Evolutionary conservation across 2,797 vertebrate genomes (phyloP).

Genomic region (Syndactyla subalaris): DNA sequence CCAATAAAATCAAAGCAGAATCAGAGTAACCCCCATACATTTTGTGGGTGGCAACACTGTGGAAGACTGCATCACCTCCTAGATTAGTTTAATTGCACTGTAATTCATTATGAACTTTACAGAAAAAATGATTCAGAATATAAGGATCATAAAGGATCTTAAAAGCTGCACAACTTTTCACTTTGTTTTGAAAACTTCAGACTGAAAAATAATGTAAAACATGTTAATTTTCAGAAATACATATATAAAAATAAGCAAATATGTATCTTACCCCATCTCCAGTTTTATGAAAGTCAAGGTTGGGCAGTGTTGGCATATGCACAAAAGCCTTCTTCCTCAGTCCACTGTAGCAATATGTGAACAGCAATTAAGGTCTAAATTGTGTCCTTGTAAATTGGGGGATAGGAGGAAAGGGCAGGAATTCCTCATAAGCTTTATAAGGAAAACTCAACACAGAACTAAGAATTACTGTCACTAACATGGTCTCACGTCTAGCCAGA

Average conservation of each 20-base stretch:
- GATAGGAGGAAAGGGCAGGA: background rate
- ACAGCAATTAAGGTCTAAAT: constrained; percentile 83
- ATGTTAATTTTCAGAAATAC: constrained; percentile 13
- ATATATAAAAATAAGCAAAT: constrained; percentile 11
- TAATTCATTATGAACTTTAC: background rate
- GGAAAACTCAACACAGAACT: background rate
- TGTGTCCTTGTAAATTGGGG: background rate
- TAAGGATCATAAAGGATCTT: background rate
- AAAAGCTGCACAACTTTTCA: background rate
- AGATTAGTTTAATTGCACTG: background rate
- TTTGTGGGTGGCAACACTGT: background rate
- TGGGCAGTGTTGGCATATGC: constrained; percentile 95
- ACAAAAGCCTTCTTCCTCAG: constrained; percentile 97
- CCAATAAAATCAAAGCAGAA: background rate
- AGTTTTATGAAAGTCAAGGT: constrained; percentile 92
- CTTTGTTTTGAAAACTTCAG: background rate
- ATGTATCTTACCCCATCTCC: constrained; percentile 87
- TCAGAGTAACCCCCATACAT: background rate
- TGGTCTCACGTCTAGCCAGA: background rate
- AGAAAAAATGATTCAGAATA: background rate
- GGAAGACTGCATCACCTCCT: background rate
- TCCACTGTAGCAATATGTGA: constrained; percentile 98
- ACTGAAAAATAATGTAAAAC: background rate
- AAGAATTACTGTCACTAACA: background rate
- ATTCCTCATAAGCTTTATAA: background rate